Evolutionary conservation across 2,113 vertebrate genomes (phyloP).

Genomic region (Sprattus sprattus): DNA sequence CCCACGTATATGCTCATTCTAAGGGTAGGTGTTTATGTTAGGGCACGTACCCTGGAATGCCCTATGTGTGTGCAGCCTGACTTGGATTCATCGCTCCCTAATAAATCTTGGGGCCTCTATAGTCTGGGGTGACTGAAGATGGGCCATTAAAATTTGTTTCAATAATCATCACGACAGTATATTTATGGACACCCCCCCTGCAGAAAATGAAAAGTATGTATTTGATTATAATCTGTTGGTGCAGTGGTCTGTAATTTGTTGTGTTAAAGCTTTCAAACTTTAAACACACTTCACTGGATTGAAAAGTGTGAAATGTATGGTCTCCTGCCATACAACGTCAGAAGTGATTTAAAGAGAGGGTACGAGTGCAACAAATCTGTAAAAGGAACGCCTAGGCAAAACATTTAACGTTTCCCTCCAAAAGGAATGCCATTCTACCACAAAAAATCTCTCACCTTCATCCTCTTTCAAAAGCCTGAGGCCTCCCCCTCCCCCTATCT

Average conservation of each 20-base stretch:
- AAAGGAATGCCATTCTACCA: not conserved
- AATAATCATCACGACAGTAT: not conserved
- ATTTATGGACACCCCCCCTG: not conserved
- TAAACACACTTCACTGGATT: not conserved
- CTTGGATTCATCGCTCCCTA: not conserved
- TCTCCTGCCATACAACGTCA: not conserved
- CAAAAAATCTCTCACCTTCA: constrained; percentile 8
- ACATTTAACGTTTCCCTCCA: constrained; percentile 5
- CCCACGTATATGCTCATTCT: not conserved
- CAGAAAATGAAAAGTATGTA: not conserved
- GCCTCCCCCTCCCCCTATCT: not conserved
- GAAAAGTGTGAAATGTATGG: not conserved
- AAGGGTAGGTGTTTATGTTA: constrained; percentile 17
- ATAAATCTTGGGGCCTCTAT: not conserved
- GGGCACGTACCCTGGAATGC: not conserved
- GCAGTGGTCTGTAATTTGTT: not conserved
- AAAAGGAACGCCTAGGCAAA: not conserved
- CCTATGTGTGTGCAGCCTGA: not conserved
- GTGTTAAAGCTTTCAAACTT: not conserved
- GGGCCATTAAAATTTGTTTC: not conserved
- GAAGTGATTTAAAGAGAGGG: not conserved
- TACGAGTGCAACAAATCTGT: not conserved
- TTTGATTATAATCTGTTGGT: not conserved
- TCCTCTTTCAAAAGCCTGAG: not conserved
- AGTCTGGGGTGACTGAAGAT: not conserved